Evolutionary conservation across 2,113 vertebrate genomes (phyloP).

Genomic region (Menidia beryllina): DNA sequence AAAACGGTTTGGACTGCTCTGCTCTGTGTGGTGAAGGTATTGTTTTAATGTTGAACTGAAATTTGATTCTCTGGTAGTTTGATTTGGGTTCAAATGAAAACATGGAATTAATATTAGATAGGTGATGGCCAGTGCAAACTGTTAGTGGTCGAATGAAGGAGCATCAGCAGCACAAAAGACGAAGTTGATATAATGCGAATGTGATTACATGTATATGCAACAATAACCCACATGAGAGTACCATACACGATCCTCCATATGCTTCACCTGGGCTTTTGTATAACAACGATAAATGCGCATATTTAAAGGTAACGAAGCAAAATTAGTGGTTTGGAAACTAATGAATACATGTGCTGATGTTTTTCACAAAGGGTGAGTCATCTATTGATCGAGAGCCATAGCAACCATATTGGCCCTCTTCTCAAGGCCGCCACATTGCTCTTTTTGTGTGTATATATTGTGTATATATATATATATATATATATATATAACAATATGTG

Average conservation of each 20-base stretch:
- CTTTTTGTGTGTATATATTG: conserved; percentile 24
- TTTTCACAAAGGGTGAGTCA: conserved; percentile 57
- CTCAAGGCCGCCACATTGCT: conserved; percentile 52
- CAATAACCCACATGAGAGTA: neutral
- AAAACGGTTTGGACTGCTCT: no score
- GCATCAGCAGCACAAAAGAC: neutral
- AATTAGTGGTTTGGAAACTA: conserved; percentile 20
- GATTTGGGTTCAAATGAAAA: conserved; percentile 7
- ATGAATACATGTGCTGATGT: conserved; percentile 9
- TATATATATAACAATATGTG: no score
- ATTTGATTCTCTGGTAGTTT: neutral
- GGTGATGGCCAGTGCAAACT: neutral
- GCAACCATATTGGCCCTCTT: conserved; percentile 38
- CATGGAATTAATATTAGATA: conserved; percentile 9
- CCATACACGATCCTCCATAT: neutral
- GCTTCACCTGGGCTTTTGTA: neutral
- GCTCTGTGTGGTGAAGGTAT: neutral
- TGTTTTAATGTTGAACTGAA: neutral
- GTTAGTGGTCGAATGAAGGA: neutral
- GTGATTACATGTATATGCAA: conserved; percentile 10
- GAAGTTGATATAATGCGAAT: conserved; percentile 5
- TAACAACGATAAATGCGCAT: neutral
- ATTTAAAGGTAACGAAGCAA: conserved; percentile 20
- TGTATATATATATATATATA: no score
- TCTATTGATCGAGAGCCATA: conserved; percentile 35